phyloP scores from a whole-genome alignment of 2,113 vertebrate species.

The Gambusia holbrooki region DNA sequence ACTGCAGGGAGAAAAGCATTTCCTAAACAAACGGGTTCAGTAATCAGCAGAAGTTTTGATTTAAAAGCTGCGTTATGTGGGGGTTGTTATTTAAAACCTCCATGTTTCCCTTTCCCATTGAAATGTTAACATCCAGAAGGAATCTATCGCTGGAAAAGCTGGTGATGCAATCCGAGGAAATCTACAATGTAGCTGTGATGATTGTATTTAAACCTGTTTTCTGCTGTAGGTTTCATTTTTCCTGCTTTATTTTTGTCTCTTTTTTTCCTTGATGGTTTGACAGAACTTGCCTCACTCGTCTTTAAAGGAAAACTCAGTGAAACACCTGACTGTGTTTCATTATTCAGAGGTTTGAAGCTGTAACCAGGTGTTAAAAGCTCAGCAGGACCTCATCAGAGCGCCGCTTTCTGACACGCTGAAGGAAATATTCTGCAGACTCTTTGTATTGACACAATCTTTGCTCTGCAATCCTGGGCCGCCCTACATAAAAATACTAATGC shows the following conservation, averaged over 20 bases:
- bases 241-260: neutral
- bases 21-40: neutral
- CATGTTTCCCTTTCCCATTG: neutral
- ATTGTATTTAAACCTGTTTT: neutral
- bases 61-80: no score
- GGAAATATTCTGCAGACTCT: neutral
- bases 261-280: neutral
- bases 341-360: neutral
- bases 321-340: no score
- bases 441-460: no score
- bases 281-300: neutral
- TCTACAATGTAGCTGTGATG: neutral
- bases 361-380: no score
- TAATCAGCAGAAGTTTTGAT: neutral
- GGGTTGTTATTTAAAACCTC: neutral
- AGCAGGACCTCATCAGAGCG: neutral
- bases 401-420: neutral
- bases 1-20: neutral
- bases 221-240: neutral
- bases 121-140: conserved; percentile 13
- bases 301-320: no score
- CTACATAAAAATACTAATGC: no score
- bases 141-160: neutral
- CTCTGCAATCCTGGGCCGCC: no score
- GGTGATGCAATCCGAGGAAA: conserved; percentile 52